These are phyloP conservation scores for Entelurus aequoreus DNA, from an alignment of 2,113 vertebrate genomes.

Conservation along the genomic window DNA sequence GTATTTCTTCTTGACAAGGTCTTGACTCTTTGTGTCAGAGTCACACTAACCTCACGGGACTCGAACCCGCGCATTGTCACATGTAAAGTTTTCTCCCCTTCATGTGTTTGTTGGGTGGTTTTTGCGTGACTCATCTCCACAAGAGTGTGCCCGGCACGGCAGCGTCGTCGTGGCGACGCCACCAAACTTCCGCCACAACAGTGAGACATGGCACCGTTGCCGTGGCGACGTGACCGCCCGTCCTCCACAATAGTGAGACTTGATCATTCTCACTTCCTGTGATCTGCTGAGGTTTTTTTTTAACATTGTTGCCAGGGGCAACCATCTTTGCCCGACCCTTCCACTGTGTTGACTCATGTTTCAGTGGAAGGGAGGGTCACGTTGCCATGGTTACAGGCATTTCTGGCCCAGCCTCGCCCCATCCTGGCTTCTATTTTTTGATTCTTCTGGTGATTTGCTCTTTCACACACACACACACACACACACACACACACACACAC, in stretches of 20 bases:
- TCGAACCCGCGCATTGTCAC: too few relatives aligned
- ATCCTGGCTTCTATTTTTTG: conserved; percentile 10
- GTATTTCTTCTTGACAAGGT: background rate
- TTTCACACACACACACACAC: background rate
- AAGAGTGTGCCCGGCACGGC: too few relatives aligned
- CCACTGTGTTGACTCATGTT: conserved; percentile 34
- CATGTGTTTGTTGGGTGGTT: too few relatives aligned
- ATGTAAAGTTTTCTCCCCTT: too few relatives aligned
- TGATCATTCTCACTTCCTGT: too few relatives aligned
- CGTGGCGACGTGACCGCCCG: too few relatives aligned
- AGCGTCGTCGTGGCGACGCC: too few relatives aligned
- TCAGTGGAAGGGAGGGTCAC: conserved; percentile 29
- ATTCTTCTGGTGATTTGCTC: conserved; percentile 46
- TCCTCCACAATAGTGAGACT: too few relatives aligned
- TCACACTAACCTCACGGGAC: background rate
- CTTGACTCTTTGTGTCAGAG: conserved; percentile 4
- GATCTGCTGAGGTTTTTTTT: background rate
- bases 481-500: background rate
- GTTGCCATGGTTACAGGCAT: conserved; percentile 39
- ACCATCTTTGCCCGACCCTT: conserved; percentile 33
- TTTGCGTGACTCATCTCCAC: too few relatives aligned
- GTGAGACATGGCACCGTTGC: too few relatives aligned
- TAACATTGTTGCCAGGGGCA: conserved; percentile 35
- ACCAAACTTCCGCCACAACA: too few relatives aligned
- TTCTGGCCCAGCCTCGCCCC: conserved; percentile 41